phyloP scores from a whole-genome alignment of 1,140 invertebrate genomes.

The Leptopilina boulardi region DNA sequence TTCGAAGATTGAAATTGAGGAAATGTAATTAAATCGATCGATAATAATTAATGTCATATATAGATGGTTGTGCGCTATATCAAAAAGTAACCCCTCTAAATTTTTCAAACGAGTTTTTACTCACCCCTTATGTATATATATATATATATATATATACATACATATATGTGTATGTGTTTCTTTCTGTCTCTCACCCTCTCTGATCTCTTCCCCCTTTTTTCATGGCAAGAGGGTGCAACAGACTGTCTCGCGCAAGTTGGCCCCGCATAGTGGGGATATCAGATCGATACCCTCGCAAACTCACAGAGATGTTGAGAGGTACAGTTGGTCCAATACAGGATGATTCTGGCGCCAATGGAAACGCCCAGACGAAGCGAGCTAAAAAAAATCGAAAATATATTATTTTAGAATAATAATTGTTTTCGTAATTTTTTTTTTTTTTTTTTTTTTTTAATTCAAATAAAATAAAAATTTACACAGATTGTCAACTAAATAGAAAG shows the following conservation, averaged over 20 bases:
- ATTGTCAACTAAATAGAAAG: no score
- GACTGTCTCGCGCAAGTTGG: conserved; percentile 58
- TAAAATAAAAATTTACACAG: no score
- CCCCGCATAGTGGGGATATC: conserved; percentile 42
- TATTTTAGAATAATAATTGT: not conserved
- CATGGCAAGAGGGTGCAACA: conserved; percentile 57
- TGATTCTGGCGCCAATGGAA: conserved; percentile 51
- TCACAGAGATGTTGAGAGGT: conserved; percentile 56
- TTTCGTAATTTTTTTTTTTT: not conserved
- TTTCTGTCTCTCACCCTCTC: conserved; percentile 43
- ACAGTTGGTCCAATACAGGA: conserved; percentile 68
- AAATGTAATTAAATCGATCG: conserved; percentile 38
- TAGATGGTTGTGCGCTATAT: conserved; percentile 33
- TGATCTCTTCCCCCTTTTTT: conserved; percentile 51
- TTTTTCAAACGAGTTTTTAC: conserved; percentile 55
- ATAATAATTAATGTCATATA: conserved; percentile 22
- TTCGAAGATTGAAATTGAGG: conserved; percentile 49
- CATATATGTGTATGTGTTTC: conserved; percentile 37
- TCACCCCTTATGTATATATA: conserved; percentile 29
- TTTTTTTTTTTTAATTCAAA: no score
- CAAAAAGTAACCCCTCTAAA: conserved; percentile 58
- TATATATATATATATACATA: no score
- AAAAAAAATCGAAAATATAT: not conserved
- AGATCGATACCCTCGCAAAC: conserved; percentile 58
- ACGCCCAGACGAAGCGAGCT: conserved; percentile 39